Evolutionary conservation across 2,113 vertebrate genomes (phyloP).

Genomic region (Dascyllus trimaculatus): DNA sequence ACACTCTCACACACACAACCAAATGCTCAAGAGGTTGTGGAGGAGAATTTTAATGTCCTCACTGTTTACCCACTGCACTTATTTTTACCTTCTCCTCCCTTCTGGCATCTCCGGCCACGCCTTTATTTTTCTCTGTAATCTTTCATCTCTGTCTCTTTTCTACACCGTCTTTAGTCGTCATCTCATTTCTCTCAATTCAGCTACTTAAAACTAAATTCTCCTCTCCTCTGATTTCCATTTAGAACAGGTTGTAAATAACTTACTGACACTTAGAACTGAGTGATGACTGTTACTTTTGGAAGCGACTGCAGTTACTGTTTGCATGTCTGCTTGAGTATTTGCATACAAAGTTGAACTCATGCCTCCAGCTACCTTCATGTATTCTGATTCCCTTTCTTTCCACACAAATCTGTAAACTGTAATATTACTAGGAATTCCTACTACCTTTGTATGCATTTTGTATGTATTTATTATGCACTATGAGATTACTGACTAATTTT

Average conservation of each 20-base stretch:
- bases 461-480: no score
- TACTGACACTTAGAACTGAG: conserved; percentile 31
- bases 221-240: conserved; percentile 19
- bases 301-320: conserved; percentile 10
- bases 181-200: not conserved
- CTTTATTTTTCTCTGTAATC: conserved; percentile 35
- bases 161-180: not conserved
- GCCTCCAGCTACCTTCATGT: not conserved
- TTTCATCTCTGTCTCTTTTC: conserved; percentile 20
- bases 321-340: not conserved
- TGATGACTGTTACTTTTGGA: conserved; percentile 37
- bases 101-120: conserved; percentile 17
- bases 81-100: conserved; percentile 31
- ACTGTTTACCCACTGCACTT: conserved; percentile 38
- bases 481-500: no score
- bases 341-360: conserved; percentile 3
- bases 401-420: not conserved
- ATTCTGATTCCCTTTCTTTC: not conserved
- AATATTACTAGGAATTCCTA: no score
- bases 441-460: no score
- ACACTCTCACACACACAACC: conserved; percentile 5
- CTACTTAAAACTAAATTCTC: no score
- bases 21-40: conserved; percentile 21
- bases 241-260: conserved; percentile 45
- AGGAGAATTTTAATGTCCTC: conserved; percentile 57